Percentiles rank a stretch among this genome's conserved stretches.
Evolutionary conservation across 2,113 vertebrate genomes (phyloP).

Genomic region (Zeus faber): DNA sequence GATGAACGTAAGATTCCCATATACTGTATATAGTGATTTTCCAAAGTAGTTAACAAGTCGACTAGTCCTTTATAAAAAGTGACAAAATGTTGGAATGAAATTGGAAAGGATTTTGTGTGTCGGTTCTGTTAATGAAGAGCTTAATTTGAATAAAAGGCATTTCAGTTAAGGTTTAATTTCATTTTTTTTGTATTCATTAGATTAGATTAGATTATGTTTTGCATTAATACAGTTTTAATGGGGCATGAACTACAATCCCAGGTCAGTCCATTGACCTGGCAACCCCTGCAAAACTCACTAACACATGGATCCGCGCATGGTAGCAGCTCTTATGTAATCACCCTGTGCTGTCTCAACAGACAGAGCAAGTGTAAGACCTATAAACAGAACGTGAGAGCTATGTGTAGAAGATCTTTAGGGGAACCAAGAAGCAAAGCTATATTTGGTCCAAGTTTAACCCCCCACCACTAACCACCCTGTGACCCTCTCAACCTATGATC

Average conservation of each 20-base stretch:
- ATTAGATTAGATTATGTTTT: no score
- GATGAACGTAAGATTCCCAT: no score
- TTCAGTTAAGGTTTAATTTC: no score
- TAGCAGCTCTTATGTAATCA: slow-evolving; percentile 31
- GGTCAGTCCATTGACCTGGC: not conserved
- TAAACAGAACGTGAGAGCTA: slow-evolving; percentile 36
- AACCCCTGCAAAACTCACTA: slow-evolving; percentile 15
- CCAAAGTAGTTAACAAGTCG: no score
- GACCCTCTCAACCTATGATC: slow-evolving; percentile 12
- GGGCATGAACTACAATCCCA: not conserved
- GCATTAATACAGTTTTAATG: no score
- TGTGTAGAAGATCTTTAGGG: slow-evolving; percentile 41
- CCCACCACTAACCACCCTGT: slow-evolving; percentile 22
- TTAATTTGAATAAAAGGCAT: no score
- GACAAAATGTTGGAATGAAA: no score
- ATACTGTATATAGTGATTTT: no score
- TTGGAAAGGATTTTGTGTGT: no score
- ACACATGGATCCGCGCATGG: not conserved
- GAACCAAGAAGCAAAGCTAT: slow-evolving; percentile 37
- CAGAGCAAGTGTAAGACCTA: slow-evolving; percentile 23
- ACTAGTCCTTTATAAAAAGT: no score
- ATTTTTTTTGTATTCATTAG: no score
- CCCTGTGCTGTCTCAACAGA: slow-evolving; percentile 24
- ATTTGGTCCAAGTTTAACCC: slow-evolving; percentile 45
- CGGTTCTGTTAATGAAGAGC: no score